These are phyloP conservation scores for Nettapus auritus DNA, from an alignment of 2,113 vertebrate species.

Conservation along the genomic window DNA sequence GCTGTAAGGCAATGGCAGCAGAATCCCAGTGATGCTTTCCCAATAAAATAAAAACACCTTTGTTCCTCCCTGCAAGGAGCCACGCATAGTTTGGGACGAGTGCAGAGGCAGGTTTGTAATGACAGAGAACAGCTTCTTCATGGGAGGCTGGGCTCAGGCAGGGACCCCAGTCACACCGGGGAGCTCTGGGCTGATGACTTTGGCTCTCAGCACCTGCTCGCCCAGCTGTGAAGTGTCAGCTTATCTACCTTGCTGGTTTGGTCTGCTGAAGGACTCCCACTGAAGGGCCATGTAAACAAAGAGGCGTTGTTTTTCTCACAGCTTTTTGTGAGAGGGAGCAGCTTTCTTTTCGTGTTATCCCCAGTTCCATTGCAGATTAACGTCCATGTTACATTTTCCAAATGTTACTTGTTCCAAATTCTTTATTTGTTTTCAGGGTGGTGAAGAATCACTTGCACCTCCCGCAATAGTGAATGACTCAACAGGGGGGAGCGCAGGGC, in stretches of 20 bases:
- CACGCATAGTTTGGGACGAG: too few species aligned
- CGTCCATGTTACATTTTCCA: neutral
- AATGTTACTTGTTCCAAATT: neutral
- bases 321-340: neutral
- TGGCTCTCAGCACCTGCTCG: neutral
- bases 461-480: neutral
- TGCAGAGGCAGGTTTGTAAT: too few species aligned
- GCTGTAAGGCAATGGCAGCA: neutral
- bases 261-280: neutral
- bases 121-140: too few species aligned
- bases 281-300: neutral
- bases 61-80: neutral
- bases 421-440: neutral
- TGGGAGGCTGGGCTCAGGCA: too few species aligned
- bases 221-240: neutral
- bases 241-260: neutral
- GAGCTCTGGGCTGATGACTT: too few species aligned
- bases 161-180: too few species aligned
- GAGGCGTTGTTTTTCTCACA: neutral
- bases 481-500: neutral
- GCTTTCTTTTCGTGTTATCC: neutral
- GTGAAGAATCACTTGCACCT: neutral
- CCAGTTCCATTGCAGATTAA: neutral
- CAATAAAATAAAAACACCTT: neutral
- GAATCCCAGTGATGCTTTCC: too few species aligned